Percentiles rank a stretch among this genome's conserved stretches.
Evolutionary conservation across 2,888 invertebrate genomes (phyloP).

Genomic region (Athalia circularis): DNA sequence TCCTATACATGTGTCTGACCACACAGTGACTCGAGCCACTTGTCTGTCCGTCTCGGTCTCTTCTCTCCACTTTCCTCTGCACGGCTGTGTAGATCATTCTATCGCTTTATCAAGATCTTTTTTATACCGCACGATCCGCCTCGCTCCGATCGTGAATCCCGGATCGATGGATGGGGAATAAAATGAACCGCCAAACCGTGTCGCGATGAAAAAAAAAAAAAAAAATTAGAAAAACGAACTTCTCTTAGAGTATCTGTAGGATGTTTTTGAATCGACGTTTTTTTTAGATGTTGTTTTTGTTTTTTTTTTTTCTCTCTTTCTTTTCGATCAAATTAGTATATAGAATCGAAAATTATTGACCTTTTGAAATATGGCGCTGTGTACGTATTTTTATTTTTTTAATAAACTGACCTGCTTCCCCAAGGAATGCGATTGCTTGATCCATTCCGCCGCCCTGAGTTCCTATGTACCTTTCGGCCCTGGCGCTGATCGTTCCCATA

Average conservation of each 20-base stretch:
- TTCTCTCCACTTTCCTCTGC: not conserved
- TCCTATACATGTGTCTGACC: not conserved
- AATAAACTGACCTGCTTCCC: conserved; percentile 78
- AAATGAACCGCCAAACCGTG: not conserved
- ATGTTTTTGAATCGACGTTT: no score
- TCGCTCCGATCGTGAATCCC: not conserved
- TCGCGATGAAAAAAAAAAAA: not conserved
- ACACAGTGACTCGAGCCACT: conserved; percentile 25
- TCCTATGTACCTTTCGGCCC: conserved; percentile 95
- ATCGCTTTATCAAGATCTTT: not conserved
- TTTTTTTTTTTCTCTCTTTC: no score
- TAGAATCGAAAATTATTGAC: no score
- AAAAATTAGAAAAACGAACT: not conserved
- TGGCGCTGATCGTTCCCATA: conserved; percentile 91
- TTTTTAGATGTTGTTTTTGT: no score
- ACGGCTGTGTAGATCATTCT: conserved; percentile 2
- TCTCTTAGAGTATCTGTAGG: no score
- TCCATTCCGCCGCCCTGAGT: conserved; percentile 99
- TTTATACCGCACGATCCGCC: not conserved
- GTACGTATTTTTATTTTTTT: no score
- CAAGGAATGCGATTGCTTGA: conserved; percentile 97
- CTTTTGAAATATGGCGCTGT: no score
- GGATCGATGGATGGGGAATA: not conserved
- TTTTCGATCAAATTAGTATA: no score
- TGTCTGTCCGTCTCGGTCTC: not conserved